These are phyloP conservation scores for Asbolus verrucosus DNA, from an alignment of 1,140 invertebrate species.

Conservation along the genomic window DNA sequence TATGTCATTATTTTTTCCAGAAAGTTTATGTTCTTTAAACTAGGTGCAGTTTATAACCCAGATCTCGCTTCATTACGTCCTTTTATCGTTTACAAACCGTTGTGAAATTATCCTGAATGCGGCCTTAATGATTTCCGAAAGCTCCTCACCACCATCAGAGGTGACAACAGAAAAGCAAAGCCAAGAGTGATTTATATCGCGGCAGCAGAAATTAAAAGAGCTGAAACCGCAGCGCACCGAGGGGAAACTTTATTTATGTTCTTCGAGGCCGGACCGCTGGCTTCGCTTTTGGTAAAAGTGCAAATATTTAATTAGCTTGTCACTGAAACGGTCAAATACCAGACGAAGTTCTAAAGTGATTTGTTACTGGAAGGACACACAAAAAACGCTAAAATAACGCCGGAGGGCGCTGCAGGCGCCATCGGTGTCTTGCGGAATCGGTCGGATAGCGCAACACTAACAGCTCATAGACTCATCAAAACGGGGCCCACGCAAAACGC, in stretches of 20 bases:
- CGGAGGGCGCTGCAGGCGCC: slow-evolving; percentile 31
- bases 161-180: slow-evolving; percentile 14
- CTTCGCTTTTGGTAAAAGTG: slow-evolving; percentile 12
- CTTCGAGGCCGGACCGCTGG: neutral
- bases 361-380: neutral
- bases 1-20: slow-evolving; percentile 48
- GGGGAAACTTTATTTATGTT: neutral
- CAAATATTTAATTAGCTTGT: slow-evolving; percentile 10
- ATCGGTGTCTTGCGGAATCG: slow-evolving; percentile 38
- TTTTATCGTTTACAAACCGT: slow-evolving; percentile 18
- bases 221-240: neutral
- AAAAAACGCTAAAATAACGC: slow-evolving; percentile 37
- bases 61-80: slow-evolving; percentile 36
- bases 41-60: slow-evolving; percentile 37
- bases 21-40: slow-evolving; percentile 38
- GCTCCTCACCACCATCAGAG: slow-evolving; percentile 10
- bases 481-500: slow-evolving; percentile 28
- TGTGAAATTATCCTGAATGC: slow-evolving; percentile 24
- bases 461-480: slow-evolving; percentile 47
- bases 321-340: no score
- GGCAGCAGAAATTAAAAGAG: neutral
- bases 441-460: slow-evolving; percentile 40
- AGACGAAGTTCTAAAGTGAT: no score
- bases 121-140: slow-evolving; percentile 31
- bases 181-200: slow-evolving; percentile 13